Evolutionary conservation across 2,113 vertebrate genomes (phyloP).

Genomic region (Myiozetetes cayanensis): DNA sequence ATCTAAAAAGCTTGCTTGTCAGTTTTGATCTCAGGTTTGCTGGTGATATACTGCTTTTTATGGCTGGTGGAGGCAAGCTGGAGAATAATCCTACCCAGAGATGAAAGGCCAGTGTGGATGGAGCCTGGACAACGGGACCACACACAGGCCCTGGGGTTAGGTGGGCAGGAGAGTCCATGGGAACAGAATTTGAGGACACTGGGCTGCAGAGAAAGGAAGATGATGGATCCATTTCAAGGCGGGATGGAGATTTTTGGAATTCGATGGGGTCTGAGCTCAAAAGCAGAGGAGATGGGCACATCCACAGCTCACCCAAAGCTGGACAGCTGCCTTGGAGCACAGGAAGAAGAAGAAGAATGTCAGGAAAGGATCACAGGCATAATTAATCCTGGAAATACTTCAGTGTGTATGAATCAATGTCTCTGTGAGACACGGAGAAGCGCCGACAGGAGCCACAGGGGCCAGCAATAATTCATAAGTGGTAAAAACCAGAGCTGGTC

Average conservation of each 20-base stretch:
- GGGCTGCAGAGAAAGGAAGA: not conserved
- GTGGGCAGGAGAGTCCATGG: not conserved
- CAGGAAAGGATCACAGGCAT: not conserved
- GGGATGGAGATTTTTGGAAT: not conserved
- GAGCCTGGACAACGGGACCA: not conserved
- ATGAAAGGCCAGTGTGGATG: not conserved
- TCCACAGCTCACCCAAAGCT: not conserved
- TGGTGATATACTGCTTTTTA: constrained; percentile 36
- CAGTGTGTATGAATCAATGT: not conserved
- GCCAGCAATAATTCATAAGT: constrained; percentile 19
- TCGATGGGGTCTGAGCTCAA: not conserved
- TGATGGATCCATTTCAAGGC: not conserved
- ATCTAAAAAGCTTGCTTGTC: constrained; percentile 64
- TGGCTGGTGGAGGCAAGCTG: constrained; percentile 5
- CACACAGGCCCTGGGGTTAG: not conserved
- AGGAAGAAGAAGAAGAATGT: not conserved
- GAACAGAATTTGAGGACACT: not conserved
- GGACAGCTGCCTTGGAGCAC: not conserved
- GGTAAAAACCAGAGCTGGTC: not conserved
- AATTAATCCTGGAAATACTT: not conserved
- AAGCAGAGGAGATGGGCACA: not conserved
- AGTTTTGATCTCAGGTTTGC: constrained; percentile 61
- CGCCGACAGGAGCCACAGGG: not conserved
- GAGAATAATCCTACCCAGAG: not conserved
- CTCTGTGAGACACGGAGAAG: not conserved